These are phyloP conservation scores for Darevskia nairensis DNA, from an alignment of 2,797 vertebrate species.

Conservation along the genomic window DNA sequence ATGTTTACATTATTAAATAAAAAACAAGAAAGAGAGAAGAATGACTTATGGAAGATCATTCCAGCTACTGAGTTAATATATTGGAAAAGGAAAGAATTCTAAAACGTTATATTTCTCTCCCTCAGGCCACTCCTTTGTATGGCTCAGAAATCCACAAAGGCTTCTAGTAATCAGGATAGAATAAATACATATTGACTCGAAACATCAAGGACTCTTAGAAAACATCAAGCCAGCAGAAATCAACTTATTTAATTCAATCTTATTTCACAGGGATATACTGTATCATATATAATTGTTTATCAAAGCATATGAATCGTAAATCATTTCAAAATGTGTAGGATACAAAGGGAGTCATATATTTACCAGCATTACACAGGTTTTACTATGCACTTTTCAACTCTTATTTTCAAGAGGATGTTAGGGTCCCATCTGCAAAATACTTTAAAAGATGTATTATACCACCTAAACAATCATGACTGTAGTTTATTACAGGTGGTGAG, in stretches of 20 bases:
- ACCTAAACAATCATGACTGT: too few relatives aligned
- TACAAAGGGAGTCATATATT: background rate
- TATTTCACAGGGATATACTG: slow-evolving; percentile 25
- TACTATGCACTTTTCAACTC: background rate
- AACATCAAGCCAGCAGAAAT: slow-evolving; percentile 24
- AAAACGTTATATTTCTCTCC: background rate
- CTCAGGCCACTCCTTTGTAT: slow-evolving; percentile 24
- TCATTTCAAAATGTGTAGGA: background rate
- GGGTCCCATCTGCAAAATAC: background rate
- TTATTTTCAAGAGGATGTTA: background rate
- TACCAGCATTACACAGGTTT: background rate
- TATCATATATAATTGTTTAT: slow-evolving; percentile 14
- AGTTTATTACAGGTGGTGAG: too few relatives aligned
- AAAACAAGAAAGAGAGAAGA: slow-evolving; percentile 55
- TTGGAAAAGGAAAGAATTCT: slow-evolving; percentile 54
- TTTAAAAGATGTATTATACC: too few relatives aligned
- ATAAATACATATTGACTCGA: background rate
- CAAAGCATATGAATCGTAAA: slow-evolving; percentile 9
- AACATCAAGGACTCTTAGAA: background rate
- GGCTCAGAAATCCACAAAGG: slow-evolving; percentile 4
- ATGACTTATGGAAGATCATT: slow-evolving; percentile 38
- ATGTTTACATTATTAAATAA: slow-evolving; percentile 26
- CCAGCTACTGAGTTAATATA: slow-evolving; percentile 32
- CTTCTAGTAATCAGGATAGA: slow-evolving; percentile 6
- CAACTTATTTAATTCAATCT: background rate